Conservation (phyloP, 2,888 invertebrate genomes). For the Megamerina dolium region DNA sequence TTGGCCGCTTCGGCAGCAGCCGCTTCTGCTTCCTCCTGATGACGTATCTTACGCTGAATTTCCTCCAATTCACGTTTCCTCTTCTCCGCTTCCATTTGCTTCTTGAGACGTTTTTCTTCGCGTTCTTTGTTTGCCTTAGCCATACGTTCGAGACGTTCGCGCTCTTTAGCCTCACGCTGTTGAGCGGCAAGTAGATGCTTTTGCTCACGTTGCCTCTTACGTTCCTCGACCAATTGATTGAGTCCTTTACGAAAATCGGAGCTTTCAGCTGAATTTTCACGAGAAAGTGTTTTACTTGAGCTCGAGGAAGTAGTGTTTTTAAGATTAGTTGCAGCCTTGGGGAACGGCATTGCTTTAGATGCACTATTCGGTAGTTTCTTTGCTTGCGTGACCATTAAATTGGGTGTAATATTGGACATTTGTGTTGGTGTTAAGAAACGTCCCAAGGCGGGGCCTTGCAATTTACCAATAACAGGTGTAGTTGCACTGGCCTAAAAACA, state of each 20-base stretch:
- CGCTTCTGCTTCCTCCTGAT: slow-evolving; percentile 34
- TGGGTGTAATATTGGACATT: slow-evolving; percentile 23
- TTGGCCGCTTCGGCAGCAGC: slow-evolving; percentile 22
- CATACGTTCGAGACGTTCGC: slow-evolving; percentile 43
- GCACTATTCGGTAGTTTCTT: slow-evolving; percentile 42
- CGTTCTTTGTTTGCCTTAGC: slow-evolving; percentile 43
- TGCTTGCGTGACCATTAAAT: slow-evolving; percentile 23
- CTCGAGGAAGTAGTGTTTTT: slow-evolving; percentile 26
- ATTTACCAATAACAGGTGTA: slow-evolving; percentile 37
- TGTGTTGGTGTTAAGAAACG: slow-evolving; percentile 46
- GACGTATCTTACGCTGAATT: slow-evolving; percentile 38
- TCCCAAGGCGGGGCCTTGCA: slow-evolving; percentile 28
- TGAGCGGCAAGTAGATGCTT: slow-evolving; percentile 44
- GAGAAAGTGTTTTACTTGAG: slow-evolving; percentile 32
- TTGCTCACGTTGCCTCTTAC: slow-evolving; percentile 44
- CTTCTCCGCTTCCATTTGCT: slow-evolving; percentile 37
- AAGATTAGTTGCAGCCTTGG: slow-evolving; percentile 27
- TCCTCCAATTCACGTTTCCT: slow-evolving; percentile 42
- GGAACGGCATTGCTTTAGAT: slow-evolving; percentile 33
- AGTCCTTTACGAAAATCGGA: slow-evolving; percentile 43
- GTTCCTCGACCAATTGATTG: slow-evolving; percentile 41
- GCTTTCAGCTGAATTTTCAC: slow-evolving; percentile 45
- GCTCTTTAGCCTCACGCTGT: slow-evolving; percentile 45
- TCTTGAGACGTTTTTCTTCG: slow-evolving; percentile 43
- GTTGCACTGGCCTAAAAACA: slow-evolving; percentile 17